Conservation (phyloP, 2,888 invertebrate genomes). For the Eilema caniola region DNA sequence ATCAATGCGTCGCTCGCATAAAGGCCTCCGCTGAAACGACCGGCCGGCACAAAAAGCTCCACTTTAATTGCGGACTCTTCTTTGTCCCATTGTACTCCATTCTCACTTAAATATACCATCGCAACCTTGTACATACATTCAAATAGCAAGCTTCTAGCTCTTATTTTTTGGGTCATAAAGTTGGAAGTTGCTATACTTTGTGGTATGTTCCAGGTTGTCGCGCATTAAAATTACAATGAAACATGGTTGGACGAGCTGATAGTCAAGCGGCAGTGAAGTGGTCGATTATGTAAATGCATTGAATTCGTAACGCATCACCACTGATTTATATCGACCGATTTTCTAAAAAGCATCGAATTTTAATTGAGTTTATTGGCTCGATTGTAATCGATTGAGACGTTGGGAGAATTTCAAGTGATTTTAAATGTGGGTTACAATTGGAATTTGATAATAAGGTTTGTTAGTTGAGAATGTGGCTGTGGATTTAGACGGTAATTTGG, state of each 20-base stretch:
- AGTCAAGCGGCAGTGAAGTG: slow-evolving; percentile 54
- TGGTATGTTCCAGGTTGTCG: slow-evolving; percentile 25
- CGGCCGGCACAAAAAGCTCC: slow-evolving; percentile 53
- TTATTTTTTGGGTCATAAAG: slow-evolving; percentile 24
- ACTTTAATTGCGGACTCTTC: slow-evolving; percentile 60
- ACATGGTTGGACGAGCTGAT: slow-evolving; percentile 58
- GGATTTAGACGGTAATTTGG: slow-evolving; percentile 36
- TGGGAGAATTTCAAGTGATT: slow-evolving; percentile 36
- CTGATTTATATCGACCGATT: slow-evolving; percentile 52
- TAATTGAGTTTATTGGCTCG: slow-evolving; percentile 51
- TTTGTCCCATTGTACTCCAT: slow-evolving; percentile 59
- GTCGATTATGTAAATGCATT: slow-evolving; percentile 60
- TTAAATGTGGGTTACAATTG: slow-evolving; percentile 33
- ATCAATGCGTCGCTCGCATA: slow-evolving; percentile 55
- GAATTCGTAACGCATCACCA: slow-evolving; percentile 53
- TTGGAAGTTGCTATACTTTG: not conserved
- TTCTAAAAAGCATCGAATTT: slow-evolving; percentile 51
- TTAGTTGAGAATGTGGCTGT: slow-evolving; percentile 35
- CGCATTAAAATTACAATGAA: slow-evolving; percentile 65
- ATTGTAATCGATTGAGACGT: slow-evolving; percentile 51
- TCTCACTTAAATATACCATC: slow-evolving; percentile 57
- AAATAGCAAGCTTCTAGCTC: slow-evolving; percentile 3
- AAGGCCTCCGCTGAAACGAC: slow-evolving; percentile 53
- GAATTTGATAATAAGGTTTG: slow-evolving; percentile 35
- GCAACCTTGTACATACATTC: slow-evolving; percentile 36